Evolutionary conservation across 2,113 vertebrate genomes (phyloP).

Genomic region (Sturnus vulgaris): DNA sequence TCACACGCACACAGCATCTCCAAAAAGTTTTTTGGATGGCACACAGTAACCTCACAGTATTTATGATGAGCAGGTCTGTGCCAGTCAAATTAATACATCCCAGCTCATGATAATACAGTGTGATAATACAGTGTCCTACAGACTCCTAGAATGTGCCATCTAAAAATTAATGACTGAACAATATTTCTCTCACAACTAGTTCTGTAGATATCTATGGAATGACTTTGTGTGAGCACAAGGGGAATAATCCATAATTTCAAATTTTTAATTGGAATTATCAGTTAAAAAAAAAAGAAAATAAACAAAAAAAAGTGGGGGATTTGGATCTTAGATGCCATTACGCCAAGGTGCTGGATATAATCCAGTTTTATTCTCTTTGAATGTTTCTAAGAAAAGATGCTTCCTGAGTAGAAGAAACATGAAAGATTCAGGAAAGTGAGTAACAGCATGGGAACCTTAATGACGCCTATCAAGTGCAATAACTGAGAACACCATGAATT

Average conservation of each 20-base stretch:
- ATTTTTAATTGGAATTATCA: neutral
- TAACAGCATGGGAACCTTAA: slow-evolving; percentile 3
- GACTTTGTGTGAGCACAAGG: neutral
- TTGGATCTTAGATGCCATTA: neutral
- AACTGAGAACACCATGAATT: neutral
- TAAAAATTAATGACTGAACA: neutral
- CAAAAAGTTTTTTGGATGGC: neutral
- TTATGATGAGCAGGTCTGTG: neutral
- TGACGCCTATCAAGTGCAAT: neutral
- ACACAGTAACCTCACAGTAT: neutral
- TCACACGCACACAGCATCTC: neutral
- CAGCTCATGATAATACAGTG: neutral
- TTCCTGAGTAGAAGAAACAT: slow-evolving; percentile 7
- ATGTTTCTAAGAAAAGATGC: slow-evolving; percentile 9
- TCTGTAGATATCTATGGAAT: neutral
- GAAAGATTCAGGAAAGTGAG: slow-evolving; percentile 19
- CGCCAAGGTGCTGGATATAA: neutral
- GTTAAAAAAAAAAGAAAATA: neutral
- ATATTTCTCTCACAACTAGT: neutral
- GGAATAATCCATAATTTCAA: neutral
- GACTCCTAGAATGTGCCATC: neutral
- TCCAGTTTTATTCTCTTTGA: neutral
- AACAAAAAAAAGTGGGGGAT: neutral
- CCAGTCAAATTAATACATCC: neutral
- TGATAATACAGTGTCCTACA: neutral